A percentile compares a stretch with the other conserved stretches of the same genome.
phyloP scores from a whole-genome alignment of 1,140 invertebrate genomes.

The Saccostrea echinata region DNA sequence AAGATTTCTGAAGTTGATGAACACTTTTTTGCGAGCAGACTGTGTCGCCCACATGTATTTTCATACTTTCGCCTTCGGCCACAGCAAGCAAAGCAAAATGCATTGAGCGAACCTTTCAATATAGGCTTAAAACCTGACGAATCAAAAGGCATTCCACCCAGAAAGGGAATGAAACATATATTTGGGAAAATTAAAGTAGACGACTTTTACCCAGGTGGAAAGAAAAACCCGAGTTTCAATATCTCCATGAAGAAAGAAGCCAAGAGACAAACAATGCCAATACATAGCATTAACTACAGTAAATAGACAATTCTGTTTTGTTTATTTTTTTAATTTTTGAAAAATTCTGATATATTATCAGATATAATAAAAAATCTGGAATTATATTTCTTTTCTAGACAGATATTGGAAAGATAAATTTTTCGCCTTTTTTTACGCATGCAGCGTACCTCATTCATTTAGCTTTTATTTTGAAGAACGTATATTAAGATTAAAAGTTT shows the following conservation, averaged over 20 bases:
- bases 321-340: too few species aligned
- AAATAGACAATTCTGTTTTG: not conserved
- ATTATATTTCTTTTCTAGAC: too few species aligned
- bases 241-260: constrained; percentile 45
- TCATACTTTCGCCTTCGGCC: constrained; percentile 52
- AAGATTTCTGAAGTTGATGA: constrained; percentile 50
- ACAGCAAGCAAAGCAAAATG: constrained; percentile 39
- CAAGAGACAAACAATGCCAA: constrained; percentile 52
- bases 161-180: constrained; percentile 54
- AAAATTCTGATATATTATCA: too few species aligned
- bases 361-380: too few species aligned
- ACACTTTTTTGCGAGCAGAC: constrained; percentile 33
- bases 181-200: constrained; percentile 55
- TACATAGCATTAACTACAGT: constrained; percentile 39
- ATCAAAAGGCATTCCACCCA: not conserved
- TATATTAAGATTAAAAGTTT: too few species aligned
- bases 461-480: too few species aligned
- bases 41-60: constrained; percentile 46
- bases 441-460: too few species aligned
- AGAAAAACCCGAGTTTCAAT: constrained; percentile 48
- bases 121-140: constrained; percentile 48
- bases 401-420: too few species aligned
- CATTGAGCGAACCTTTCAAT: not conserved
- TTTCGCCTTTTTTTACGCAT: too few species aligned
- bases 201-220: constrained; percentile 54